Percentiles rank a stretch among this genome's conserved stretches.
Conservation (phyloP, 1,140 invertebrate genomes). For the Drosophila subpulchrella region DNA sequence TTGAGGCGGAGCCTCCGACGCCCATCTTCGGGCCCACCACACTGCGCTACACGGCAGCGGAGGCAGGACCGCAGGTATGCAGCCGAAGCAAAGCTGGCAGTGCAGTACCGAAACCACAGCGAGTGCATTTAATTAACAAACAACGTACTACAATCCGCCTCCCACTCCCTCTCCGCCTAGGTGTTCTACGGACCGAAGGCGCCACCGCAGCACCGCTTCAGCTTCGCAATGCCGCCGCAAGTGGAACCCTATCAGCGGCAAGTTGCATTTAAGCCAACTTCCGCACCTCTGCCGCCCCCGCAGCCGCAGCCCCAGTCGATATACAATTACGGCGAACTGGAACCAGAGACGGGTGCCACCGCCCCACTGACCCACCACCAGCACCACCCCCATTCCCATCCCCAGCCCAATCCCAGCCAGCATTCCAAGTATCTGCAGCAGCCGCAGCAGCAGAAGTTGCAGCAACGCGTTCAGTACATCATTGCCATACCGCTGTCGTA, state of each 20-base stretch:
- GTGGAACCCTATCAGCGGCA: constrained; percentile 67
- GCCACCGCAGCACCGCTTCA: constrained; percentile 62
- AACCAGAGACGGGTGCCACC: constrained; percentile 31
- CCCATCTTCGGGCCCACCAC: constrained; percentile 66
- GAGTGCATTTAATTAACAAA: constrained; percentile 45
- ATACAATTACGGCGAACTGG: constrained; percentile 54
- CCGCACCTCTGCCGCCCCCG: constrained; percentile 5
- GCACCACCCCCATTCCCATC: constrained; percentile 6
- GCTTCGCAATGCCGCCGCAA: constrained; percentile 62
- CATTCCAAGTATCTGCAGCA: constrained; percentile 33
- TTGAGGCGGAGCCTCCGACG: constrained; percentile 38
- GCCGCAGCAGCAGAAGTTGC: constrained; percentile 36
- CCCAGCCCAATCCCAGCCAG: constrained; percentile 16
- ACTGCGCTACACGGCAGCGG: constrained; percentile 64
- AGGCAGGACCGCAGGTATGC: constrained; percentile 55
- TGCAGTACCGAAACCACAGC: constrained; percentile 12
- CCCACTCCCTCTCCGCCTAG: not conserved
- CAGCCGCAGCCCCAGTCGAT: constrained; percentile 5
- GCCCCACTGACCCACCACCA: constrained; percentile 22
- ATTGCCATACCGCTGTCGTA: constrained; percentile 80
- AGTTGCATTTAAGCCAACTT: constrained; percentile 25
- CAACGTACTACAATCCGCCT: not conserved
- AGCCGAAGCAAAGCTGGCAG: not conserved
- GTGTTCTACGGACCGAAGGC: constrained; percentile 20
- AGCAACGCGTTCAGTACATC: constrained; percentile 74